phyloP scores from a whole-genome alignment of 1,140 invertebrate species.

The Zaprionus inermis region DNA sequence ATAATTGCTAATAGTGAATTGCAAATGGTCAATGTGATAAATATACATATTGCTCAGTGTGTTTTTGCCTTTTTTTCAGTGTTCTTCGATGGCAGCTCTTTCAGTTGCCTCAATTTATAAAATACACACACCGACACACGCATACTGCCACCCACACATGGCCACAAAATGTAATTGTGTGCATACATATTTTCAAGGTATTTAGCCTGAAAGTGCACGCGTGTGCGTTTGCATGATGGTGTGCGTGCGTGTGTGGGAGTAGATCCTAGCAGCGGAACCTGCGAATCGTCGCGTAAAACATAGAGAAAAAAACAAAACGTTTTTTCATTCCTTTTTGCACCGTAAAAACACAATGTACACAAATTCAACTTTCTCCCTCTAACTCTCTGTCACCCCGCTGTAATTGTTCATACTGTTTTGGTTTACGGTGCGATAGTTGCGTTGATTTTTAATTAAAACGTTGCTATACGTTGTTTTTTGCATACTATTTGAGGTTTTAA shows the following conservation, averaged over 20 bases:
- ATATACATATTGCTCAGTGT: not conserved
- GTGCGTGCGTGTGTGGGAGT: not conserved
- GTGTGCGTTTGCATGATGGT: conserved; percentile 8
- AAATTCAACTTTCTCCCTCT: conserved; percentile 9
- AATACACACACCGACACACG: conserved; percentile 31
- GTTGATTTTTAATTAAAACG: not conserved
- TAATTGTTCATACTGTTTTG: not conserved
- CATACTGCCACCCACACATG: conserved; percentile 19
- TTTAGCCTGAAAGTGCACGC: conserved; percentile 24
- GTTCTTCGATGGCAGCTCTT: conserved; percentile 20
- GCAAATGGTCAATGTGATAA: conserved; percentile 6
- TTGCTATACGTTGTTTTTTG: not conserved
- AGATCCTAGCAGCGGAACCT: conserved; percentile 18
- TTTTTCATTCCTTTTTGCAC: not conserved
- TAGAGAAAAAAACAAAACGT: conserved; percentile 11
- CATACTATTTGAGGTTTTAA: no score
- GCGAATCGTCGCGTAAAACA: conserved; percentile 20
- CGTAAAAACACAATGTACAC: not conserved
- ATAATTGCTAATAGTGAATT: conserved; percentile 9
- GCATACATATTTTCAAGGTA: conserved; percentile 50
- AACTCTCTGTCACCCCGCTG: not conserved
- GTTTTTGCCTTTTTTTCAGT: not conserved
- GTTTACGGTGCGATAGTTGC: not conserved
- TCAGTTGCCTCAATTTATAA: conserved; percentile 44
- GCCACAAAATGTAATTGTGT: not conserved